Evolutionary conservation across 2,797 vertebrate species (phyloP), one percentile per base, ranked within the genome.

Genomic region (Acipenser ruthenus): DNA sequence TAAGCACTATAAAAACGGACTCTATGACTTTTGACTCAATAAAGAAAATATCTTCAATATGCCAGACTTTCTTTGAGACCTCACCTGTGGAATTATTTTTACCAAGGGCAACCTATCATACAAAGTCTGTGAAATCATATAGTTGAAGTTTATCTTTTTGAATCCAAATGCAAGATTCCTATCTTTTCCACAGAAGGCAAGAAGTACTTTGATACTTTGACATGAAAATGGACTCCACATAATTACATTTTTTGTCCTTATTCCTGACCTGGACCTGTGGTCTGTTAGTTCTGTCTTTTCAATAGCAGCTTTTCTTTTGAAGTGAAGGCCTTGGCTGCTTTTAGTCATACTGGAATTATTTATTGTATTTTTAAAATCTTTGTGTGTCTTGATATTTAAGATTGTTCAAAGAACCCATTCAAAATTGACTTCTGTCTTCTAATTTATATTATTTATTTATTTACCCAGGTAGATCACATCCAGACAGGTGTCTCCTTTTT

Each of bases 11-110:
- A 37, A 37, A 37, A 37, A 37, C 2, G 2, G 23, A 37, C 23
- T 37, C 23, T 18, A 37, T 37, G 23, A 4, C 23, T 37, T 37
- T 37, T 37, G 23, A 37, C 23, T 37, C 23, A 37, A 4, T 37
- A 65, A 7, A 64, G 49, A 64, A 10, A 15, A 13, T 15, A 18
- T 10, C 56, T 65, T 55, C 52, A 52, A 56, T 59, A 56, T 55
- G 37, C 52, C 48, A 55, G 10, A 23, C 15, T 56, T 12, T 47
- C 23, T 56, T 65, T 18, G 15, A 18, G 6, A 9, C 10, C 7
- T 52, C 18, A 64, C 50, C 49, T 49, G 53, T 50, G 63, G 8
- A 18, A 18, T 65, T 53, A 13, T 58, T 49, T 61, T 61, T 10
- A 7, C 23, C n/a, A 18, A 15, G 13, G 10, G 15, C 60, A 9